Percentiles rank a stretch among this genome's conserved stretches.
Evolutionary conservation across 1,140 invertebrate species (phyloP).

Genomic region (Carcinoscorpius rotundicauda): DNA sequence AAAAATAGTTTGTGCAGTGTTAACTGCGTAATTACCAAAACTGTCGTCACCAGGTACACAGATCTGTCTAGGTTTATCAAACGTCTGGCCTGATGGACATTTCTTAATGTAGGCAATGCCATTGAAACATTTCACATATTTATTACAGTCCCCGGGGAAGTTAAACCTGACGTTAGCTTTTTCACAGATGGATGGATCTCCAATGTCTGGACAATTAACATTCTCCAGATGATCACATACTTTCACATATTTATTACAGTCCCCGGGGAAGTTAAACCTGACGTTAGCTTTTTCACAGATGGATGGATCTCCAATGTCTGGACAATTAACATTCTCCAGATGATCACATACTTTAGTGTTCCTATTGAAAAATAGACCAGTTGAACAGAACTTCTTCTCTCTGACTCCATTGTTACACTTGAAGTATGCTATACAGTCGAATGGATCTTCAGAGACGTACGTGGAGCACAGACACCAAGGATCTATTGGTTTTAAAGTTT

Average conservation of each 20-base stretch:
- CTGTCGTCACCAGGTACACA: too few species aligned
- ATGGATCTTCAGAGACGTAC: not conserved
- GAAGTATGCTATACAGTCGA: constrained; percentile 1
- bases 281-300: constrained; percentile 4
- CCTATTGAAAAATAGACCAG: constrained; percentile 12
- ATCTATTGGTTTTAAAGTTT: not conserved
- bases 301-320: not conserved
- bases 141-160: constrained; percentile 34
- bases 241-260: constrained; percentile 36
- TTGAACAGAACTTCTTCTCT: not conserved
- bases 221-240: constrained; percentile 9
- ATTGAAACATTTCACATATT: constrained; percentile 24
- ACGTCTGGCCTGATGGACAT: constrained; percentile 17
- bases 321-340: constrained; percentile 7
- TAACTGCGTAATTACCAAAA: too few species aligned
- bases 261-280: constrained; percentile 1
- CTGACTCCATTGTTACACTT: constrained; percentile 1
- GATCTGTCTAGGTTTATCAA: not conserved
- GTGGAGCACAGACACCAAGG: not conserved
- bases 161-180: constrained; percentile 3
- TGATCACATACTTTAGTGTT: constrained; percentile 7
- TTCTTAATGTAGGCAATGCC: constrained; percentile 23
- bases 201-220: constrained; percentile 1
- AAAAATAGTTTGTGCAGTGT: too few species aligned
- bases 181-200: not conserved